Base-by-base conservation (phyloP, 2,888 invertebrate species). In the Esperia sulphurella region DNA sequence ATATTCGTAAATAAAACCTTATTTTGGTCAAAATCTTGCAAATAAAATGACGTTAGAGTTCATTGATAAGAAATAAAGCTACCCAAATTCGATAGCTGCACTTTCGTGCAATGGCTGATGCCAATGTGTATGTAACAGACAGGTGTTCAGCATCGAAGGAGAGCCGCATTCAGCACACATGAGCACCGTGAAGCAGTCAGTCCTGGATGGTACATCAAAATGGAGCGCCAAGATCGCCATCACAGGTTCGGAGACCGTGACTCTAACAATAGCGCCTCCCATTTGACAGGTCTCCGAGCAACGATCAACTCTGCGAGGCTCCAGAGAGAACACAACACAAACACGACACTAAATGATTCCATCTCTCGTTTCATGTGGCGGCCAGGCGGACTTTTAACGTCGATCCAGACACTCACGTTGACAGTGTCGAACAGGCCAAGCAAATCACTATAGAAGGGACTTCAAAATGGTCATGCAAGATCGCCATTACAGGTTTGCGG, bases 191-290 rank as follows among this genome's bases (percentile, higher is more conserved):
- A 98, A 99, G 93, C 98, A 98, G 92, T 97, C 97, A 79, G 98
- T 99, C 75, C 93, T 99, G 90, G 98, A 99, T 91, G 99, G 99
- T 79, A 99, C 98, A 67, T 98, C 98, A 85, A 99, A 99, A 92
- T 99, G 99, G 99, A 98, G 98, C 79, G 98, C 98, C 78, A 99
- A 99, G 94, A 98, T 99, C 91, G 98, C 98, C 84, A 98, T 99
- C 90, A 99, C 98, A 96, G 98, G 98, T 98, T 95, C 94, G 97
- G 92, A 86, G 81, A 78, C 62, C 74, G 76, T 75, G 76, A 59
- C 59, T 60, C 48, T 64, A 59, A 65, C 51, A 51, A 61, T 57
- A 50, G 5, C 3, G 3, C 46, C 48, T 43, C 53, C n/a, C n/a
- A 50, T 48, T 55, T 52, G 53, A 57, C 50, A 44, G 51, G 38